Conservation (phyloP, 2,888 invertebrate genomes). For the Polymixis lichenea region DNA sequence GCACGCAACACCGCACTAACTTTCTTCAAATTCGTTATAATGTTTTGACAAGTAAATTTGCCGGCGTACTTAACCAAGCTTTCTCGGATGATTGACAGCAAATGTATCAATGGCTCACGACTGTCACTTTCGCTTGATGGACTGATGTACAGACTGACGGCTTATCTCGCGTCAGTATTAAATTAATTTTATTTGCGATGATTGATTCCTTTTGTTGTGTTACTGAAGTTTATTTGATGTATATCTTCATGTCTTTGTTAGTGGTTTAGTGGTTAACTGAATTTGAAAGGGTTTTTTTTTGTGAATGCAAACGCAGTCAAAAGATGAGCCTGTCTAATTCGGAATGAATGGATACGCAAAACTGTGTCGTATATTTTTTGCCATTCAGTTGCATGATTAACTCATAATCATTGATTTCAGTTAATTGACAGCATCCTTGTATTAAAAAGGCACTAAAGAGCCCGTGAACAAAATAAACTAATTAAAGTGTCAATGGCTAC, state of each 20-base stretch:
- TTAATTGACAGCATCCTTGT: neutral
- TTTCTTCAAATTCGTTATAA: conserved; percentile 77
- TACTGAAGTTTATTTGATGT: conserved; percentile 47
- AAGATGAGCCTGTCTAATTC: neutral
- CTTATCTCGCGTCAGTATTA: conserved; percentile 57
- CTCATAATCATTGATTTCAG: neutral
- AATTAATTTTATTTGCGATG: conserved; percentile 62
- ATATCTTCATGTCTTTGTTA: conserved; percentile 21
- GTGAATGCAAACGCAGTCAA: neutral
- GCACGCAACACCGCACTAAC: conserved; percentile 57
- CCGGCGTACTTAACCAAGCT: conserved; percentile 66
- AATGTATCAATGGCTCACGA: conserved; percentile 62
- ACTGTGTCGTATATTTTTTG: conserved; percentile 1
- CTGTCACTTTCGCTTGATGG: conserved; percentile 71
- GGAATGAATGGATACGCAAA: neutral
- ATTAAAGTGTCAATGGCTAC: neutral
- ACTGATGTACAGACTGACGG: conserved; percentile 65
- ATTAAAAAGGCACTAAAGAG: neutral
- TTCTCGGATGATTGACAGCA: conserved; percentile 73
- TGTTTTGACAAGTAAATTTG: conserved; percentile 79
- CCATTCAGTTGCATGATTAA: neutral
- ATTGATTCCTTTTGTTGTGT: conserved; percentile 60
- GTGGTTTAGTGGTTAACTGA: conserved; percentile 27
- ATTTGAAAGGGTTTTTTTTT: conserved; percentile 33
- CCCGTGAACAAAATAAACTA: neutral